Conservation (phyloP, 2,888 invertebrate genomes). For the Scelioninae gen. 1 region DNA sequence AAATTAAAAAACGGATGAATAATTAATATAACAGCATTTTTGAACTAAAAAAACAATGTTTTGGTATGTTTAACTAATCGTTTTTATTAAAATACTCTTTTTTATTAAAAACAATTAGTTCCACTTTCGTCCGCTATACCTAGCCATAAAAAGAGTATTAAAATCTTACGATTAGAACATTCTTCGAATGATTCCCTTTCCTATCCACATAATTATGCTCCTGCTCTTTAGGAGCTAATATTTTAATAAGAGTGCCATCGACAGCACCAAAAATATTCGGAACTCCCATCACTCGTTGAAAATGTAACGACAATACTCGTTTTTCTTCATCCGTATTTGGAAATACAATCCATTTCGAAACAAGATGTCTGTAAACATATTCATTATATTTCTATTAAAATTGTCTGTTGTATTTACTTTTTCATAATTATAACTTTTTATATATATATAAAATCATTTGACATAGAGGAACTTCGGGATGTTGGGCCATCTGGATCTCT, state of each 20-base stretch:
- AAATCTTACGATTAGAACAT: background rate
- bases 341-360: background rate
- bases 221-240: conserved; percentile 5
- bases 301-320: background rate
- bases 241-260: background rate
- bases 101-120: too few relatives aligned
- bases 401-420: background rate
- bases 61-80: too few relatives aligned
- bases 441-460: too few relatives aligned
- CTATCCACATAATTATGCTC: background rate
- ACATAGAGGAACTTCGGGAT: too few relatives aligned
- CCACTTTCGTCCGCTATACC: too few relatives aligned
- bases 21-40: too few relatives aligned
- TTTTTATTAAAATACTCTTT: too few relatives aligned
- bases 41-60: too few relatives aligned
- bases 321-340: conserved; percentile 1
- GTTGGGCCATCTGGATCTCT: too few relatives aligned
- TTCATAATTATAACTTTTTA: too few relatives aligned
- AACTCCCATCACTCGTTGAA: background rate
- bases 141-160: too few relatives aligned
- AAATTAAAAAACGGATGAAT: too few relatives aligned
- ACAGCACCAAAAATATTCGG: conserved; percentile 3
- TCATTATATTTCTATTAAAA: background rate
- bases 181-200: conserved; percentile 1
- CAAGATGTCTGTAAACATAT: background rate